Base-by-base conservation (phyloP, 2,113 vertebrate genomes). In the Tautogolabrus adspersus region DNA sequence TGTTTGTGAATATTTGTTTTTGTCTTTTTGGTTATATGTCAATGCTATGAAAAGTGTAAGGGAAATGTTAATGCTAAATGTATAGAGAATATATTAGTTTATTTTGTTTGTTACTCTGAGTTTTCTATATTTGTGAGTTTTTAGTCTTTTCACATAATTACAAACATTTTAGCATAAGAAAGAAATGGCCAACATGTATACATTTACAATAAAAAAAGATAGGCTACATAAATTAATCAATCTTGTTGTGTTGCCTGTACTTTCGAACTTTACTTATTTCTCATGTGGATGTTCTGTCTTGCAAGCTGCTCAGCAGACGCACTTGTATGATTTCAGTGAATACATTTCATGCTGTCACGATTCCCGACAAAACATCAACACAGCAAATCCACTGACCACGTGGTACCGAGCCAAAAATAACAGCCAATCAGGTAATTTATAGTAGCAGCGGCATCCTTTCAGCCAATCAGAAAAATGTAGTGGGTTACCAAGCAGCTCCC, bases 401-500 rank as follows among this genome's bases (percentile, higher is more conserved):
- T 95, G 95, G 85, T 90, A 49, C 70, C 0, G 1, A 16, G 47
- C 74, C 85, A 75, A 90, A 92, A 91, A 94, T 94, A 94, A 54
- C 85, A 87, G 30, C 94, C 94, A 94, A 94, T 94, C 71, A 0
- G 8, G 23, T 74, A 84, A 52, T 85, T 92, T 57, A 47, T 72
- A 80, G 70, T 26, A 77, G 68, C 47, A 72, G 73, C 82, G 30
- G 67, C 40, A 49, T 44, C 19, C 1, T 0, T 0, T 12, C 46
- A 77, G 40, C 94, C 94, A 95, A 95, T 95, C 81, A 86, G 75
- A 88, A 92, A 90, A 89, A 72, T 19, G 74, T 11, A 63, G 81
- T 42, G 69, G 60, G 94, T 94, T 94, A 93, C 89, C 93, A 93
- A 94, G 96, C 94, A 90, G 95, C 92, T 94, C 90, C 93, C 93